phyloP scores from a whole-genome alignment of 2,113 vertebrate species.

The Thomomys bottae region DNA sequence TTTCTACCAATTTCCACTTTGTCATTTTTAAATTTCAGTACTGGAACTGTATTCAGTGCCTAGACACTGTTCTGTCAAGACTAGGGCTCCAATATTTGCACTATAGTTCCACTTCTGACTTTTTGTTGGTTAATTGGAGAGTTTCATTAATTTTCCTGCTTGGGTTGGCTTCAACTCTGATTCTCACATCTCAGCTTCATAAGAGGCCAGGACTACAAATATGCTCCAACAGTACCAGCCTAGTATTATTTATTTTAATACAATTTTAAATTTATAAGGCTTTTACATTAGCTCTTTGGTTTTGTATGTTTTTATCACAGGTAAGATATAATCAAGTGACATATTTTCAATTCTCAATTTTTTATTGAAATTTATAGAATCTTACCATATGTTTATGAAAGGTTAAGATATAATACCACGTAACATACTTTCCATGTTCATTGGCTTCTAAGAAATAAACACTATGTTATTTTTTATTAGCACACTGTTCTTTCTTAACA shows the following conservation, averaged over 20 bases:
- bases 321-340: neutral
- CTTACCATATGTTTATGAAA: conserved; percentile 46
- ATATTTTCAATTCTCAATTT: neutral
- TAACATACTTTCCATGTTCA: conserved; percentile 39
- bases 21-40: too few relatives aligned
- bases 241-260: neutral
- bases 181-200: too few relatives aligned
- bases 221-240: neutral
- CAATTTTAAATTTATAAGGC: neutral
- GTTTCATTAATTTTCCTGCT: too few relatives aligned
- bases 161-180: too few relatives aligned
- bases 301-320: neutral
- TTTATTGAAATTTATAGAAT: conserved; percentile 25
- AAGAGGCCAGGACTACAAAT: too few relatives aligned
- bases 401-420: conserved; percentile 27
- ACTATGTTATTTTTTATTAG: conserved; percentile 62
- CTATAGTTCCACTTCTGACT: too few relatives aligned
- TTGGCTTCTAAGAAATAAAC: conserved; percentile 9
- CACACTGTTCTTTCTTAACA: conserved; percentile 20
- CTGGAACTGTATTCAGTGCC: too few relatives aligned
- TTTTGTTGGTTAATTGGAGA: too few relatives aligned
- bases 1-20: neutral
- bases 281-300: neutral
- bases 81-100: too few relatives aligned
- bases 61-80: too few relatives aligned